Evolutionary conservation across 2,888 invertebrate species (phyloP).

Genomic region (Rhorus exstirpatorius): DNA sequence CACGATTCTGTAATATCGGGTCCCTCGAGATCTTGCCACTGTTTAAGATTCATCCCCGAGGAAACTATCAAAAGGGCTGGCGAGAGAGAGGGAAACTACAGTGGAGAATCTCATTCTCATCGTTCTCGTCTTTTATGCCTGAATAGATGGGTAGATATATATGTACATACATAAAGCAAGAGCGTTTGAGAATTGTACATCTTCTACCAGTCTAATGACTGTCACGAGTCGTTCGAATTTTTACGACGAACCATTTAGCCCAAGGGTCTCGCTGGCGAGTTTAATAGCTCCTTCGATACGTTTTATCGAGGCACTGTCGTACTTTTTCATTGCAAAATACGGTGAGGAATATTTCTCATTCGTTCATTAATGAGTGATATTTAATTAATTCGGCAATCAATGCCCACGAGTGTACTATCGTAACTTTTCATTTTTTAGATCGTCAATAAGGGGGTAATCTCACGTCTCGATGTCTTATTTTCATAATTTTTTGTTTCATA

Average conservation of each 20-base stretch:
- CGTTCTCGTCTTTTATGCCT: conserved; percentile 30
- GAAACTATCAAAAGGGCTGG: conserved; percentile 48
- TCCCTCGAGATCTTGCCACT: conserved; percentile 41
- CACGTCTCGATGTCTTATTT: background rate
- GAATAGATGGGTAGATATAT: background rate
- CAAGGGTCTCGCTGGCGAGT: background rate
- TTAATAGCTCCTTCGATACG: conserved; percentile 24
- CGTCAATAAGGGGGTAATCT: background rate
- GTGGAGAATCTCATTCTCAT: conserved; percentile 13
- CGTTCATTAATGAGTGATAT: background rate
- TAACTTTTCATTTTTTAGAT: background rate
- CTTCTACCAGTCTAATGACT: conserved; percentile 12
- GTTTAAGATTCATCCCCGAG: conserved; percentile 65
- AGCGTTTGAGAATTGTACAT: background rate
- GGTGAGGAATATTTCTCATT: background rate
- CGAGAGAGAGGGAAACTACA: background rate
- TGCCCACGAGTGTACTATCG: background rate
- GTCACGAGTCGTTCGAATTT: conserved; percentile 47
- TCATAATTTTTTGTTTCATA: too few relatives aligned
- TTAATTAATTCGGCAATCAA: conserved; percentile 29
- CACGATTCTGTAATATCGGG: background rate
- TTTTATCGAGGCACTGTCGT: background rate
- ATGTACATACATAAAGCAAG: too few relatives aligned
- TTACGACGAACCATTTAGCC: conserved; percentile 43
- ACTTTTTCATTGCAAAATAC: background rate